phyloP scores from a whole-genome alignment of 30 jellyfish, hydroid and myxozoan species.

The Calvadosia cruxmelitensis region DNA sequence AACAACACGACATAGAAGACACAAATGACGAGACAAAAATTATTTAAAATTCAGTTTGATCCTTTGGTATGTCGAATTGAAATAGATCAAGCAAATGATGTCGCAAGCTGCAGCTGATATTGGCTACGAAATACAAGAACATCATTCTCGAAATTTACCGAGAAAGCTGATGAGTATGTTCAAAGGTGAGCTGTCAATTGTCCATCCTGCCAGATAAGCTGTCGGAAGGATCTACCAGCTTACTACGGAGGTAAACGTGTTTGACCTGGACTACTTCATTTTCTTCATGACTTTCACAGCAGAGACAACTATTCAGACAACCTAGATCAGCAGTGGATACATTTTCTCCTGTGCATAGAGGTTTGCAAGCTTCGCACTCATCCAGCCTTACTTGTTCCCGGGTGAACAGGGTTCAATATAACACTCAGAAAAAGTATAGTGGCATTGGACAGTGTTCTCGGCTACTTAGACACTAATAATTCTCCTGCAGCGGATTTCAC shows the following conservation, averaged over 20 bases:
- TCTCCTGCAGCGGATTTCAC: conserved; percentile 24
- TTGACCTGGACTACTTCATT: conserved; percentile 11
- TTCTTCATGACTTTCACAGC: conserved; percentile 1
- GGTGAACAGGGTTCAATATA: conserved; percentile 27
- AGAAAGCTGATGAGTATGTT: neutral
- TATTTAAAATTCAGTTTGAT: neutral
- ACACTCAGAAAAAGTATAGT: neutral
- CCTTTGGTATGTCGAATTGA: neutral
- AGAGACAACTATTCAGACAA: conserved; percentile 1
- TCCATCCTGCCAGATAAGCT: neutral
- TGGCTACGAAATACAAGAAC: too few species aligned
- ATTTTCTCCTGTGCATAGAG: conserved; percentile 8
- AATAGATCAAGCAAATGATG: neutral
- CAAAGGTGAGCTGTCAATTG: neutral
- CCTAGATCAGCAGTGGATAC: neutral
- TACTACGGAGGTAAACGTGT: conserved; percentile 15
- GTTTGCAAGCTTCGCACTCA: conserved; percentile 7
- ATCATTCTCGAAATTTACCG: too few species aligned
- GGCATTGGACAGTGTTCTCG: conserved; percentile 5
- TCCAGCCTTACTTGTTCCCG: conserved; percentile 3
- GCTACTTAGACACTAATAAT: conserved; percentile 8
- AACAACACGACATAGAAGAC: conserved; percentile 2
- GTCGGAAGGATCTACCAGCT: conserved; percentile 17
- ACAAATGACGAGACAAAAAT: conserved; percentile 2
- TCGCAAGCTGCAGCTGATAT: too few species aligned